Evolutionary conservation across 2,888 invertebrate genomes (phyloP), one percentile per base, ranked within the genome.

Genomic region (Drosophila paracracens): DNA sequence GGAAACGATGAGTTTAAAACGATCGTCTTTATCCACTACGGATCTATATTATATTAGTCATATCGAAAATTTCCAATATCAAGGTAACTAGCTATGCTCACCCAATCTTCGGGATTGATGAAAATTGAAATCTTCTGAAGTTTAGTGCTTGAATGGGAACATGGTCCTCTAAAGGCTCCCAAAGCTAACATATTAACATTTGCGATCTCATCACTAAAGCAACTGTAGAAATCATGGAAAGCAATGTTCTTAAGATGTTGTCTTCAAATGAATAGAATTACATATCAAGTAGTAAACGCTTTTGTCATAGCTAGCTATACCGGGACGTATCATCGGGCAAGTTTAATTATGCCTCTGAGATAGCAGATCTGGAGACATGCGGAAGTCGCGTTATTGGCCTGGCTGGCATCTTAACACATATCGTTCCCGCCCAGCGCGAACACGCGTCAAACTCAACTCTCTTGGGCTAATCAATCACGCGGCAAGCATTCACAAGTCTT

Each of bases 391-490:
- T 36, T 53, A 48, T 54, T 51, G 38, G 50, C 31, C 48, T 48
- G 59, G 21, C 48, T 53, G 53, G 18, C 33, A 50, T 21, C 38
- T 52, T 61, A 64, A 58, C 76, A 70, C 35, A 68, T 62, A 67
- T 64, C 50, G 60, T 31, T 52, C 48, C 33, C 65, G 52, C 36
- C 46, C 43, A 50, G 38, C 51, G 56, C 27, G 56, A 76, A 65
- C 74, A 79, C 70, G 68, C 76, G 63, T 68, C 72, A 61, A 58
- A 38, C 52, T 11, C 31, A 10, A 50, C 72, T 60, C 70, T 48
- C 66, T 58, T 50, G 78, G 74, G 67, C 81, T 80, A 82, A 81
- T 81, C 83, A 81, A 81, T 81, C 81, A 81, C 61, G 81, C 70
- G 71, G 70, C 59, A 82, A 82, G 70, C 82, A 82, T 79, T 81